Evolutionary conservation across 2,888 invertebrate genomes (phyloP), one percentile per base, ranked within the genome.

Genomic region (Cataglyphis rosenhaueri): DNA sequence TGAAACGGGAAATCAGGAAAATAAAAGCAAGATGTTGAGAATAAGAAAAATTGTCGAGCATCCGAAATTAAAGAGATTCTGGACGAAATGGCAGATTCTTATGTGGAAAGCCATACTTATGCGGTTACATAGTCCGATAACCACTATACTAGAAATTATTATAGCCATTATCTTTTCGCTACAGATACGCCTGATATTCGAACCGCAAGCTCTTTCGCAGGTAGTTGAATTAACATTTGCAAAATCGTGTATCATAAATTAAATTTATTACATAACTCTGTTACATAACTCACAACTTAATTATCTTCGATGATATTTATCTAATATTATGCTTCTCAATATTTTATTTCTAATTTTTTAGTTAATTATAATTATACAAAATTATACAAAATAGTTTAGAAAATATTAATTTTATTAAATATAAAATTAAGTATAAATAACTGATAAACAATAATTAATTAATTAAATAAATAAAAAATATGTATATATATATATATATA

Each of bases 181-280:
- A 15, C 89, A 90, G 65, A 86, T 90, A 62, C 89, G 89, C 68
- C 71, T 90, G 1, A 85, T 90, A 18, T 90, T 89, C n/a, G 82
- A 89, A 12, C 88, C 89, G 0, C 59, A 81, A 5, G 86, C 85
- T 25, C 83, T 87, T 52, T 25, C 41, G 2, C 84, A 85, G 76
- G 89, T 87, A 74, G 61, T 21, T 18, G 18, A 35, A 35, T 0
- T 64, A 35, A 5, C 29, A 83, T 55, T 66, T 15, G 18, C 35
- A 64, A 52, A 41, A 10, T 81, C 18, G 9, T 29, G 15, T 21
- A 68, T 18, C 48, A 52, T n/a, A 5, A 18, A 29, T 55, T 65
- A 9, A 48, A 21, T 21, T 62, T 48, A 44, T 44, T 44, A 59
- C 8, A 1, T 29, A n/a, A 59, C 10, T 61, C 59, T 29, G 15